Base-by-base conservation (phyloP, 1,140 invertebrate species). In the Tenebrio molitor region DNA sequence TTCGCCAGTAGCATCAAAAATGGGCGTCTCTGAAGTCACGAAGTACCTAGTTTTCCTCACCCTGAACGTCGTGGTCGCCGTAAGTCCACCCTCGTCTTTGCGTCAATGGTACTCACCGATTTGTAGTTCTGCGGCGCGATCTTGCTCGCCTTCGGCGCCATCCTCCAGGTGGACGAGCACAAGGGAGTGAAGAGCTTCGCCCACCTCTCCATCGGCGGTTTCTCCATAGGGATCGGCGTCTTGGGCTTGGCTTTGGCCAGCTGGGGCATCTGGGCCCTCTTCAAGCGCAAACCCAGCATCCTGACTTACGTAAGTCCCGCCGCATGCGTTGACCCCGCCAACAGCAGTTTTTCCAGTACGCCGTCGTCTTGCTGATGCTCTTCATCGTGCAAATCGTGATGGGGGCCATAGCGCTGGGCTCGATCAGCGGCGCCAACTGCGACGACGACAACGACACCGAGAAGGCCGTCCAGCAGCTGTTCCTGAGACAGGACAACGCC, bases 331-430 rank as follows among this genome's bases (percentile, higher is more conserved):
- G n/a, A n/a, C n/a, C 50, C 19, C 21, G 3, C n/a, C 12, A 62
- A 23, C 19, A 64, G 14, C 21, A 1, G 5, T 46, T 15, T 15
- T 66, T 65, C 4, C 12, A 66, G 64, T 66, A 66, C 42, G 64
- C 39, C 5, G 21, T 21, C 2, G 14, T 34, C 7, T n/a, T 66
- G 7, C 4, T 66, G 7, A 17, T 66, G 17, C 36, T 66, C 5
- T 66, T 66, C n/a, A 66, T 66, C 12, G 42, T 66, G 12, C 64
- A 66, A 66, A 66, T 66, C 14, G 39, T 66, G 1, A 16, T 66
- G 0, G 64, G 64, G 2, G 64, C 64, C 2, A 44, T 66, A 8
- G 64, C 64, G 0, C 25, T 66, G 25, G 64, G 64, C 1, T 44
- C 39, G 17, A 14, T 42, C 0, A 66, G 42, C 14, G 36, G 23